Percentiles rank a stretch among this genome's conserved stretches.
These are phyloP conservation scores for Ophonus ardosiacus DNA, from an alignment of 2,888 invertebrate genomes.

Conservation along the genomic window DNA sequence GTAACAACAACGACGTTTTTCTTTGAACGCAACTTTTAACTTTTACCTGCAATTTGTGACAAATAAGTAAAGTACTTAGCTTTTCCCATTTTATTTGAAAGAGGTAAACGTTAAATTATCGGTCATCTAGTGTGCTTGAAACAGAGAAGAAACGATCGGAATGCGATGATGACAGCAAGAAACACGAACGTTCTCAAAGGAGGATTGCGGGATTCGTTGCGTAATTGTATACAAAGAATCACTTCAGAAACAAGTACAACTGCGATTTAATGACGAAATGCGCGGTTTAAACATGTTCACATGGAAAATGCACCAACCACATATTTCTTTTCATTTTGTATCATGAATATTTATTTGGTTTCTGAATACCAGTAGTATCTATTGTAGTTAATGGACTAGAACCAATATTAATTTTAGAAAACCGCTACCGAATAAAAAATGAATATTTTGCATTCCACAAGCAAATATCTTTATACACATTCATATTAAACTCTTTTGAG, in stretches of 20 bases:
- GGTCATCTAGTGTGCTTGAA: constrained; percentile 43
- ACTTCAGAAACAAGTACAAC: constrained; percentile 7
- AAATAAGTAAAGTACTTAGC: constrained; percentile 49
- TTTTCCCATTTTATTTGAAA: constrained; percentile 36
- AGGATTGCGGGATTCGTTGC: constrained; percentile 28
- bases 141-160: constrained; percentile 33
- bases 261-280: constrained; percentile 20
- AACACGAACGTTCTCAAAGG: constrained; percentile 34
- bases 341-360: background rate
- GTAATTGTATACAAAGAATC: constrained; percentile 51
- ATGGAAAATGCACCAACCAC: background rate
- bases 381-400: too few species aligned
- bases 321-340: background rate
- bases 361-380: background rate
- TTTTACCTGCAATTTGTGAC: constrained; percentile 56
- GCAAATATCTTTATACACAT: too few species aligned
- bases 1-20: constrained; percentile 41
- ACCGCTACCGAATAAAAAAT: too few species aligned
- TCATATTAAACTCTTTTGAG: too few species aligned
- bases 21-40: constrained; percentile 51
- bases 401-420: too few species aligned
- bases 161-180: constrained; percentile 43
- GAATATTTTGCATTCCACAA: too few species aligned
- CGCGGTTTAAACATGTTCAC: background rate
- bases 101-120: constrained; percentile 49